These are phyloP conservation scores for Syrphus vitripennis DNA, from an alignment of 2,888 invertebrate species.

Conservation along the genomic window DNA sequence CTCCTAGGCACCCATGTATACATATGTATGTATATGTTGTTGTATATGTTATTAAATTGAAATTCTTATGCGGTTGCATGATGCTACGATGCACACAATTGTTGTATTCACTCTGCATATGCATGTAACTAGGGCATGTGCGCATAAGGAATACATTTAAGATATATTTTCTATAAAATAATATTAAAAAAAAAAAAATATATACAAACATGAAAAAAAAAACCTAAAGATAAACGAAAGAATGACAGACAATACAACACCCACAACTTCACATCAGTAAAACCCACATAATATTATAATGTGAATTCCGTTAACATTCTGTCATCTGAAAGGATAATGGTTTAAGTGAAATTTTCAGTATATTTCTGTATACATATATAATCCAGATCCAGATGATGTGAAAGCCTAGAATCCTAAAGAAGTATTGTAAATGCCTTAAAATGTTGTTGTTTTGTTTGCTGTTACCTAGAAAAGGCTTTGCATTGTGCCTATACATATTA, in stretches of 20 bases:
- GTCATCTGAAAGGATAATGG: constrained; percentile 61
- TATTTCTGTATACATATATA: neutral
- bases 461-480: constrained; percentile 9
- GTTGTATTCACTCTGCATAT: constrained; percentile 30
- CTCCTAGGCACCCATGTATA: neutral
- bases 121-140: constrained; percentile 60
- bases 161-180: neutral
- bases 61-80: constrained; percentile 64
- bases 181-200: neutral
- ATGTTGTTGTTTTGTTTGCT: constrained; percentile 27
- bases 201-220: neutral
- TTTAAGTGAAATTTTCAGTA: constrained; percentile 50
- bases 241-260: constrained; percentile 45
- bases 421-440: constrained; percentile 27
- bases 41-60: constrained; percentile 62
- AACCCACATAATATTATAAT: constrained; percentile 30
- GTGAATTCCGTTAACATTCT: constrained; percentile 56
- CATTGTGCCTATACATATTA: neutral
- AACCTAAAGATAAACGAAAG: constrained; percentile 5
- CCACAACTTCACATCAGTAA: neutral
- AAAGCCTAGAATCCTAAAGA: constrained; percentile 17
- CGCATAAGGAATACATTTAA: constrained; percentile 54
- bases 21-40: neutral
- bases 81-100: constrained; percentile 43
- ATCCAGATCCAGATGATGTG: neutral